Conservation (phyloP, 1,140 invertebrate genomes). For the Helicoverpa armigera region DNA sequence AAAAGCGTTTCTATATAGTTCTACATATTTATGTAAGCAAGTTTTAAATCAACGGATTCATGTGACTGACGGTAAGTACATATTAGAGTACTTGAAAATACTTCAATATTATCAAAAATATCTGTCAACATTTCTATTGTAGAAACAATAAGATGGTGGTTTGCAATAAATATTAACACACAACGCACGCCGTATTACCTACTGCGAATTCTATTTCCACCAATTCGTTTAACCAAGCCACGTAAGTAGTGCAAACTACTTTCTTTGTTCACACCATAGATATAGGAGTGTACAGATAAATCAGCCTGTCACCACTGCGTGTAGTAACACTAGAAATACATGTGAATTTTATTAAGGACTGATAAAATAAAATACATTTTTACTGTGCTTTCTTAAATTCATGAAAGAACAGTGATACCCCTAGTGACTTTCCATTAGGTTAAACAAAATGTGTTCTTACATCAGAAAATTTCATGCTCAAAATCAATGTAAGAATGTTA, state of each 20-base stretch:
- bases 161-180: background rate
- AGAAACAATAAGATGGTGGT: background rate
- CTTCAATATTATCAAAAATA: background rate
- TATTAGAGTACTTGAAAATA: no score
- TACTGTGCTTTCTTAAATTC: no score
- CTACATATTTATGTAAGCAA: no score
- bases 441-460: no score
- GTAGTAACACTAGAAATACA: no score
- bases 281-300: background rate
- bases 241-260: slow-evolving; percentile 17
- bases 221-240: background rate
- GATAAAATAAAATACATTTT: no score
- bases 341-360: no score
- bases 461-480: background rate
- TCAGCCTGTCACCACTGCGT: background rate
- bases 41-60: no score
- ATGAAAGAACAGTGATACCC: no score
- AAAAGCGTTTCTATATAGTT: no score
- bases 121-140: background rate
- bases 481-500: background rate
- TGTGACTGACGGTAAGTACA: no score
- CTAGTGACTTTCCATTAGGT: no score
- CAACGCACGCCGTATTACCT: background rate
- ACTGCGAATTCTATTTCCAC: background rate
- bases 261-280: background rate